Evolutionary conservation across 2,113 vertebrate genomes (phyloP), one percentile per base, ranked within the genome.

Genomic region (Phalacrocorax brasilianus): DNA sequence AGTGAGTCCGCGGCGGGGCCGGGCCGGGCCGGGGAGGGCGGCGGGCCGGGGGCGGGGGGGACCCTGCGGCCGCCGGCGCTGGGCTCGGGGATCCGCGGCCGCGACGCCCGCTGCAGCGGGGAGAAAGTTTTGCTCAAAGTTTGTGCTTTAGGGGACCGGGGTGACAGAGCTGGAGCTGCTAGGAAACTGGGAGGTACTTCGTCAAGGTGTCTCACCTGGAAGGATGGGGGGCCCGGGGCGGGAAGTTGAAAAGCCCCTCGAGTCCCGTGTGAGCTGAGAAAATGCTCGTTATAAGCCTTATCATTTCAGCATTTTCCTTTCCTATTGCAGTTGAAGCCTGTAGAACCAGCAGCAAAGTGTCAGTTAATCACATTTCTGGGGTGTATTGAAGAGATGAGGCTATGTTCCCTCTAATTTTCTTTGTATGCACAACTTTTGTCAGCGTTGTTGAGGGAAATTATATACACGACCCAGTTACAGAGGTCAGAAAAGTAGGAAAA

Each of bases 1-100:
- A 58, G 98, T 98, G 91, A 98, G 98, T 97, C 74, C 50, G 47
- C 33, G 75, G 62, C 12, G 71, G 58, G 61, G 44, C 26, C 18
- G 28, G 61, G 44, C 26, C 18, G 28, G n/a, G 35, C 3, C 21
- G 27, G 2, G 10, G 8, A 38, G 38, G 75, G 62, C 12, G 71
- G 58, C 18, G 28, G n/a, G 35, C 3, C 21, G 27, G 2, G 10
- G 8, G 38, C 38, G 38, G 38, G 38, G 38, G 38, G 38, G 38
- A 38, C 16, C 16, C 38, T 24, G 44, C 12, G 19, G 33, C 38
- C 26, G 30, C 19, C 12, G 50, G 73, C 42, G 16, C 44, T 44
- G 44, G n/a, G 35, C 17, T 47, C 3, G 52, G 35, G 44, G n/a
- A 17, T 27, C 49, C 8, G 20, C 44, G 4, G 56, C 26, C 30